These are phyloP conservation scores for Oscheius onirici DNA, from an alignment of 2,888 invertebrate species.

Conservation along the genomic window DNA sequence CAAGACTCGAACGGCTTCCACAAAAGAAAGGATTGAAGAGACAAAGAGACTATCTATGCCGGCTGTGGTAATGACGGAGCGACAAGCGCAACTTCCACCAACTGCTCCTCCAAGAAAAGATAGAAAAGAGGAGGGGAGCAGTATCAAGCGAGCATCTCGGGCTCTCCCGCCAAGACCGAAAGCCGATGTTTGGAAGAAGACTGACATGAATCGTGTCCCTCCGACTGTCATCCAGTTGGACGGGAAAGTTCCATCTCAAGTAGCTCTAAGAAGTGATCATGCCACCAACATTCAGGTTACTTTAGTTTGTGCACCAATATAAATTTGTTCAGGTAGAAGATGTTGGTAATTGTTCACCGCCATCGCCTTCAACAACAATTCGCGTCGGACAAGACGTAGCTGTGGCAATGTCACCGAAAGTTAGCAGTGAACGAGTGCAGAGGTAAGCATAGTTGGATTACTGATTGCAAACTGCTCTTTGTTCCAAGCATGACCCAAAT, in stretches of 20 bases:
- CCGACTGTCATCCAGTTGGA: constrained; percentile 25
- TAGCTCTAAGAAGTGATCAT: not conserved
- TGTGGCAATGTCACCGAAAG: not conserved
- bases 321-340: constrained; percentile 18
- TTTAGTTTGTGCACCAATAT: not conserved
- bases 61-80: not conserved
- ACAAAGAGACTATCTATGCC: constrained; percentile 10
- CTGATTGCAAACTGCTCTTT: not conserved
- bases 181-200: not conserved
- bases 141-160: not conserved
- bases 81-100: not conserved
- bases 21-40: not conserved
- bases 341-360: not conserved
- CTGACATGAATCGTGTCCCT: constrained; percentile 10
- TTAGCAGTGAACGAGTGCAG: not conserved
- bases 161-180: constrained; percentile 1
- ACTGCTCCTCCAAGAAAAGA: constrained; percentile 22
- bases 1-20: not conserved
- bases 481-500: not conserved
- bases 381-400: not conserved
- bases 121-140: not conserved
- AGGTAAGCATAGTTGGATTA: not conserved
- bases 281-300: constrained; percentile 16
- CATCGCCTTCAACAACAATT: constrained; percentile 8
- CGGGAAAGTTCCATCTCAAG: constrained; percentile 3